These are phyloP conservation scores for Romanogobio albipinnatus DNA, from an alignment of 2,113 vertebrate species.

Conservation along the genomic window DNA sequence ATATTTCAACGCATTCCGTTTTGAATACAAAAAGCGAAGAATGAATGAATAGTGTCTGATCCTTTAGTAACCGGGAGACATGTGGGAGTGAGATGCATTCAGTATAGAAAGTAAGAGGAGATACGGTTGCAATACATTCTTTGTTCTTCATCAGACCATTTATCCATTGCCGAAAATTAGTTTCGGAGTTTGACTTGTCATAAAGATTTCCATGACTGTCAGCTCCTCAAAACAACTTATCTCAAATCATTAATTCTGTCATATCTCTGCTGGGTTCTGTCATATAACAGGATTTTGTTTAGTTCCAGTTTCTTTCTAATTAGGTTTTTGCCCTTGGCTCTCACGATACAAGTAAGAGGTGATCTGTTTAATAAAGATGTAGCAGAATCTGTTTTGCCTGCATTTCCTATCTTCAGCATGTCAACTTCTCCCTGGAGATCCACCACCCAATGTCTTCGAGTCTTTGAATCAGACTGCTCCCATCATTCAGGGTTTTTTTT, in stretches of 20 bases:
- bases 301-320: constrained; percentile 30
- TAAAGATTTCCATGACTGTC: constrained; percentile 10
- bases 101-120: background rate
- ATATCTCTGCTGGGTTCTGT: constrained; percentile 5
- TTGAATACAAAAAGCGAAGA: background rate
- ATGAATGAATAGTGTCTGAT: background rate
- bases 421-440: constrained; percentile 39
- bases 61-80: background rate
- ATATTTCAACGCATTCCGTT: background rate
- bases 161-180: background rate
- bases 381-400: constrained; percentile 18
- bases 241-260: background rate
- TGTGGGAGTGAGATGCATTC: background rate
- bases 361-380: constrained; percentile 26
- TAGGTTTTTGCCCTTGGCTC: constrained; percentile 23
- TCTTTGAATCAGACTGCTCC: constrained; percentile 17
- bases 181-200: constrained; percentile 8
- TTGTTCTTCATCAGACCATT: constrained; percentile 9
- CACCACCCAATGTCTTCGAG: background rate
- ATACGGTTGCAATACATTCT: background rate
- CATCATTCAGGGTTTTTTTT: background rate
- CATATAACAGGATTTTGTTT: constrained; percentile 1
- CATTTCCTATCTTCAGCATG: constrained; percentile 26
- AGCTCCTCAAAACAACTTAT: constrained; percentile 5
- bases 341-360: background rate